Evolutionary conservation across 2,113 vertebrate species (phyloP).

Genomic region (Poicephalus meyeri): DNA sequence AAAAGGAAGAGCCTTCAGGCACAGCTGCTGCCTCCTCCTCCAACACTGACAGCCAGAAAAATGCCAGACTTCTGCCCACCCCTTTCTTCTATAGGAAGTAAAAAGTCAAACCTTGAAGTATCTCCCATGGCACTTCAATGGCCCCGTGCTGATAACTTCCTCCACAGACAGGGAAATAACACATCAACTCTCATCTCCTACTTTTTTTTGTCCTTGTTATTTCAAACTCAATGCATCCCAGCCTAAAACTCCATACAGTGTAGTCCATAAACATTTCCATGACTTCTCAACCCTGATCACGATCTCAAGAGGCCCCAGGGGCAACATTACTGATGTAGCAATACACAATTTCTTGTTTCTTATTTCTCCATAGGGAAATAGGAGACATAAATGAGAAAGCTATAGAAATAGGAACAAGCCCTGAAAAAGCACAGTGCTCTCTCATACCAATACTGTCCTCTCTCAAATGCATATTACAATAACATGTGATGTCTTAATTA

Average conservation of each 20-base stretch:
- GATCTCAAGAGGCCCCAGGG: not conserved
- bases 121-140: rapidly evolving
- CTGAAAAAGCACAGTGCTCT: not conserved
- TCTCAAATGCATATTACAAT: not conserved
- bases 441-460: not conserved
- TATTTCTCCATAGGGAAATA: not conserved
- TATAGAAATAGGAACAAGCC: not conserved
- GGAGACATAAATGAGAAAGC: not conserved
- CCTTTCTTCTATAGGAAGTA: not conserved
- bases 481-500: not conserved
- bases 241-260: not conserved
- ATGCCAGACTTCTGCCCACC: not conserved
- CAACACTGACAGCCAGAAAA: not conserved
- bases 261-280: not conserved
- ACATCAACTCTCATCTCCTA: not conserved
- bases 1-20: not conserved
- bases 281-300: not conserved
- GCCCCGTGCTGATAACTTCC: not conserved
- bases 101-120: not conserved
- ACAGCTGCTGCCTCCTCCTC: not conserved
- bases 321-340: not conserved
- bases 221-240: not conserved
- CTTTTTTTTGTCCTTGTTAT: not conserved
- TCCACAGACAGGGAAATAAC: not conserved
- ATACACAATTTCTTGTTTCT: not conserved